Base-by-base conservation (phyloP, 2,888 invertebrate genomes). In the Cryptocephalus moraei region DNA sequence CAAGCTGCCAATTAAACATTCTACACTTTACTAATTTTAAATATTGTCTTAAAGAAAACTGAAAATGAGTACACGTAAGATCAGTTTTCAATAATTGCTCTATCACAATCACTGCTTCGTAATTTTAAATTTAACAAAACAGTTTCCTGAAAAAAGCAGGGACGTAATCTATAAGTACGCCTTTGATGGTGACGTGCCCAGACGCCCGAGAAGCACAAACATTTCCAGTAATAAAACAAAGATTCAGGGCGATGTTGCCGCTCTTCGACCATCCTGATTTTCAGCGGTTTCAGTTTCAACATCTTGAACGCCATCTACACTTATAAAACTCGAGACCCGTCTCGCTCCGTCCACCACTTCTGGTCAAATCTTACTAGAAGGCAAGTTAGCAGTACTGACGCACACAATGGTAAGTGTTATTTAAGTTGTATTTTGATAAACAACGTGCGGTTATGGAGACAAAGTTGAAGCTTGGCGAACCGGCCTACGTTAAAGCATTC, bases 331-430 rank as follows among this genome's bases (percentile, higher is more conserved):
- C 76, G 77, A 74, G 74, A 73, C 75, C 76, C 73, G 76, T 76
- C 76, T 75, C 75, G 74, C 75, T 74, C 75, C 72, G 75, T 76
- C 79, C 79, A 79, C 81, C 84, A 84, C 82, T 84, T 81, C 82
- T 83, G 80, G 81, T 82, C 79, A 50, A 53, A 75, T 78, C 76
- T 80, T 79, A 78, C 81, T 79, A 79, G 80, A 80, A 79, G 81
- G 79, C 78, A 80, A 80, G 81, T 58, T 65, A 64, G 58, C 59
- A 57, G 62, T 59, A 59, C 52, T 59, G 62, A 61, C 63, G 63
- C 56, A 63, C 63, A 67, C 61, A 66, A 73, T 73, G 72, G 73
- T 72, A 62, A 73, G 73, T 66, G 53, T 11, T 11, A 36, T 12
- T 36, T 12, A 36, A 36, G 48, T 22, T 44, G 49, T 50, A 44